Percentiles rank a stretch among this genome's conserved stretches.
Evolutionary conservation across 2,888 invertebrate species (phyloP).

Genomic region (Epicampocera succincta): DNA sequence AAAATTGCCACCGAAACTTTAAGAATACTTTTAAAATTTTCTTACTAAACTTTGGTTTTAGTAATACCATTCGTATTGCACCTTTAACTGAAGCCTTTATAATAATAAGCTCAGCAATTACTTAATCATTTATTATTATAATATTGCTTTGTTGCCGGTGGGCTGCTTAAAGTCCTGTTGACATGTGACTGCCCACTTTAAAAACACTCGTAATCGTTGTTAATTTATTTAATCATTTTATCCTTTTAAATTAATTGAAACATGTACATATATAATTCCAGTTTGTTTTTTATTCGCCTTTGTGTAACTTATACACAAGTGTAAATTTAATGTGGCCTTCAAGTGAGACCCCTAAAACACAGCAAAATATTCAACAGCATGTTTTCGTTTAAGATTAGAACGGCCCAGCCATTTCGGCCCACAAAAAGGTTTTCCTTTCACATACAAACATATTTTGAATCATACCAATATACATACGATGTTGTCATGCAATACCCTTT

Average conservation of each 20-base stretch:
- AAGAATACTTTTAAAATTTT: no score
- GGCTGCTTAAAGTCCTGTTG: conserved; percentile 37
- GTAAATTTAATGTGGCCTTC: conserved; percentile 38
- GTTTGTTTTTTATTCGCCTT: conserved; percentile 25
- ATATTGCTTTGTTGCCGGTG: conserved; percentile 40
- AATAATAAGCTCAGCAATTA: conserved; percentile 27
- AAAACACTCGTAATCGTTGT: conserved; percentile 16
- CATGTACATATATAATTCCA: conserved; percentile 48
- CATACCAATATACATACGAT: conserved; percentile 32
- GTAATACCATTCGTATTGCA: no score
- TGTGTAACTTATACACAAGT: conserved; percentile 27
- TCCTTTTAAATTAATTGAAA: conserved; percentile 67
- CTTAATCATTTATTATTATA: conserved; percentile 11
- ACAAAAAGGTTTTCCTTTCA: not conserved
- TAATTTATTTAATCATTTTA: conserved; percentile 65
- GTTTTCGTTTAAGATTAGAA: conserved; percentile 49
- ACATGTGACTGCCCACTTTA: conserved; percentile 18
- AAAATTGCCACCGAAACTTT: no score
- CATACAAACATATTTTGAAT: not conserved
- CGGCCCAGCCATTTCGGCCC: not conserved
- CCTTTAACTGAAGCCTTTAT: not conserved
- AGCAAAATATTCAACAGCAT: conserved; percentile 4
- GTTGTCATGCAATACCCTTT: conserved; percentile 52
- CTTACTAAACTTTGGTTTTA: no score
- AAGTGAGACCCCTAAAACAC: conserved; percentile 11